phyloP scores from a whole-genome alignment of 2,113 vertebrate genomes.

The Vulpes lagopus region DNA sequence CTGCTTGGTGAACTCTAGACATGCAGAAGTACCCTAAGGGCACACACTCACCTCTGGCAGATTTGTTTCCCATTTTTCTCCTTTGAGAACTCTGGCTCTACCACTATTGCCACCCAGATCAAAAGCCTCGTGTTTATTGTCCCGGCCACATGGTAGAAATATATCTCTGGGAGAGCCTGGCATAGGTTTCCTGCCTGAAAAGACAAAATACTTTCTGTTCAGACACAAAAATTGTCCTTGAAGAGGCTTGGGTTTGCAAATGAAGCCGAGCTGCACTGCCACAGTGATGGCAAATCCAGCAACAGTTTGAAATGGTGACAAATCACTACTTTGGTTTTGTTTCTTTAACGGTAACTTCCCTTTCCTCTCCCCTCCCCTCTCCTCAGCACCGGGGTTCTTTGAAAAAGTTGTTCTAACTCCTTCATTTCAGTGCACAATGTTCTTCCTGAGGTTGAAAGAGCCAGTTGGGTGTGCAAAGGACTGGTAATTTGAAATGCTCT shows the following conservation, averaged over 20 bases:
- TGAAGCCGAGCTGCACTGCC: conserved; percentile 45
- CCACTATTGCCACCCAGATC: conserved; percentile 82
- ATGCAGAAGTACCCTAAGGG: conserved; percentile 80
- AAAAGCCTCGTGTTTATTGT: conserved; percentile 88
- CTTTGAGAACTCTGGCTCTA: conserved; percentile 74
- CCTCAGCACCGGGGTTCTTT: conserved; percentile 1
- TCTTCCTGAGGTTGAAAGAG: conserved; percentile 31
- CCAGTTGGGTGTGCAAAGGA: not conserved
- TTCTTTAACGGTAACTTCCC: conserved; percentile 59
- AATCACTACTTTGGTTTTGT: conserved; percentile 69
- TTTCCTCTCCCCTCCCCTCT: not conserved
- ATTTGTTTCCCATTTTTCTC: conserved; percentile 84
- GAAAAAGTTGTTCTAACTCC: conserved; percentile 48
- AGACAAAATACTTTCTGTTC: conserved; percentile 88
- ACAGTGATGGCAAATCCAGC: conserved; percentile 85
- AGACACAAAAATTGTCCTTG: conserved; percentile 80
- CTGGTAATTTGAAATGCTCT: conserved; percentile 3
- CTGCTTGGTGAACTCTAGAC: conserved; percentile 87
- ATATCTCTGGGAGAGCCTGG: conserved; percentile 76
- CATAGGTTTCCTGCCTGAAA: conserved; percentile 81
- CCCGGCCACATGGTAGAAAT: conserved; percentile 84
- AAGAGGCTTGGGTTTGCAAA: conserved; percentile 80
- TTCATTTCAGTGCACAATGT: not conserved
- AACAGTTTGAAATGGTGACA: conserved; percentile 79
- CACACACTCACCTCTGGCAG: conserved; percentile 84